Evolutionary conservation across 1,140 invertebrate species (phyloP).

Genomic region (Drosophila fuyamai): DNA sequence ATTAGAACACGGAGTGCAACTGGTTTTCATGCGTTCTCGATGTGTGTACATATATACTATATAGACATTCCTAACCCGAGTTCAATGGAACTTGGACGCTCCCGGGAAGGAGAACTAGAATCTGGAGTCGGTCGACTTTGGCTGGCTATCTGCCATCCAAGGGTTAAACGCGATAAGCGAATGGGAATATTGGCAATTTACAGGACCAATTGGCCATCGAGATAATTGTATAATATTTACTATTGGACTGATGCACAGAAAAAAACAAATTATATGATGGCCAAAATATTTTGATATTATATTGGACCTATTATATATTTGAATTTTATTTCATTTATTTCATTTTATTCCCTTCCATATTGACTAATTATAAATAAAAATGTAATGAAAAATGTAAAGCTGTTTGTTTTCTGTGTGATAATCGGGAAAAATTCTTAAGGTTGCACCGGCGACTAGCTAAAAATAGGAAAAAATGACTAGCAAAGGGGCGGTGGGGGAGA

Average conservation of each 20-base stretch:
- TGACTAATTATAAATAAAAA: background rate
- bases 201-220: conserved; percentile 18
- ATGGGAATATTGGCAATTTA: conserved; percentile 1
- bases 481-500: conserved; percentile 10
- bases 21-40: conserved; percentile 35
- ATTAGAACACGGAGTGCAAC: conserved; percentile 51
- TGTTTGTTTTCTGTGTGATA: background rate
- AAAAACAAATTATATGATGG: background rate
- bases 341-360: no score
- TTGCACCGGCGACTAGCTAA: conserved; percentile 42
- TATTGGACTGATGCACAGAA: background rate
- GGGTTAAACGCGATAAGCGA: conserved; percentile 28
- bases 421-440: conserved; percentile 43
- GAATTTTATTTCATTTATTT: no score
- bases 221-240: conserved; percentile 21
- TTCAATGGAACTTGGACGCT: conserved; percentile 41
- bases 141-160: conserved; percentile 20
- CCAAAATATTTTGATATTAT: no score
- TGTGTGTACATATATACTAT: background rate
- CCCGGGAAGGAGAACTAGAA: conserved; percentile 25
- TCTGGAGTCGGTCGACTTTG: conserved; percentile 13
- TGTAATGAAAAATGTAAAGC: background rate
- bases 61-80: conserved; percentile 30
- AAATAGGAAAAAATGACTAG: conserved; percentile 48
- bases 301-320: no score